Conservation (phyloP, 2,888 invertebrate species). For the Epistrophe eligans region DNA sequence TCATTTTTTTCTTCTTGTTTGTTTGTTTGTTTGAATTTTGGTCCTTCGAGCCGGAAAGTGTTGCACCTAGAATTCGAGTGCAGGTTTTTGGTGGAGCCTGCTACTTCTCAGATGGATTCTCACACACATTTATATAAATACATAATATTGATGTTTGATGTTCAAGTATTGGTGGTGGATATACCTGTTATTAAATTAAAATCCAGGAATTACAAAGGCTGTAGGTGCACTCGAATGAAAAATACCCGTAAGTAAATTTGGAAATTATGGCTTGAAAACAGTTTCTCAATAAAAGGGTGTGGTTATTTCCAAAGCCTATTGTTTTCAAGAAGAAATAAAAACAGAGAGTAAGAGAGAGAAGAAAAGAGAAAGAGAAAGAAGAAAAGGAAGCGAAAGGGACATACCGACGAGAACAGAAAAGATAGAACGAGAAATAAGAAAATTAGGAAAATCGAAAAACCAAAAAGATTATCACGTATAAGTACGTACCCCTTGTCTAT, state of each 20-base stretch:
- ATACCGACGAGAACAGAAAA: not conserved
- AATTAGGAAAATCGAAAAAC: conserved; percentile 28
- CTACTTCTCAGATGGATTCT: conserved; percentile 30
- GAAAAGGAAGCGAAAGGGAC: not conserved
- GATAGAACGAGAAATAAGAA: not conserved
- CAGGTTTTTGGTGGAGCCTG: conserved; percentile 31
- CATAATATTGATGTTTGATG: conserved; percentile 8
- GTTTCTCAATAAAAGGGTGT: conserved; percentile 54
- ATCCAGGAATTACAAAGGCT: conserved; percentile 45
- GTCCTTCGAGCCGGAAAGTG: conserved; percentile 51
- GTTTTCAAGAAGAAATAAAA: conserved; percentile 9
- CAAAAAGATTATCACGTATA: conserved; percentile 4
- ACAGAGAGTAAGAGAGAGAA: not conserved
- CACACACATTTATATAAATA: not conserved
- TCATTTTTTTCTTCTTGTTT: not conserved
- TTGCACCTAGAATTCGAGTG: conserved; percentile 28
- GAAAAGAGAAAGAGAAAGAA: not conserved
- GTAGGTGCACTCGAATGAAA: conserved; percentile 25
- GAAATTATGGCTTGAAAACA: conserved; percentile 37
- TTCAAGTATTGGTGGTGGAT: not conserved
- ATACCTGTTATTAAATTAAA: conserved; percentile 56
- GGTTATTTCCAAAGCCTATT: conserved; percentile 40
- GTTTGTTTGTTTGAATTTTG: conserved; percentile 28
- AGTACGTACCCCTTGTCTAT: not conserved
- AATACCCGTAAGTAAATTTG: conserved; percentile 36